Evolutionary conservation across 2,888 invertebrate genomes (phyloP).

Genomic region (Malthinus seriepunctatus): DNA sequence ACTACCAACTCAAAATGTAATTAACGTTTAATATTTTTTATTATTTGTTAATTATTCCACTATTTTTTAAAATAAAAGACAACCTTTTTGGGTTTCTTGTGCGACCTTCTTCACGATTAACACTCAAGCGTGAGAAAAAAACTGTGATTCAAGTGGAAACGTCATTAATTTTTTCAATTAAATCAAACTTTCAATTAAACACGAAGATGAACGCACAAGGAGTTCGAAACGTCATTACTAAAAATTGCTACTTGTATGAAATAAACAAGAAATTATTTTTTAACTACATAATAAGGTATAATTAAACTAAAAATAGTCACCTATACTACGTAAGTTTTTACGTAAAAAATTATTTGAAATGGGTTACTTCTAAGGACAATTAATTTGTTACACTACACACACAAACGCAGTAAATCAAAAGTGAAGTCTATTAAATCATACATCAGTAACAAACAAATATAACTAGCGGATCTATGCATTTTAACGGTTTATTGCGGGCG

Average conservation of each 20-base stretch:
- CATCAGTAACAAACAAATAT: slow-evolving; percentile 26
- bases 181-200: too few relatives aligned
- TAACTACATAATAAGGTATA: background rate
- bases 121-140: too few relatives aligned
- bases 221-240: background rate
- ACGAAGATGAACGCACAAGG: background rate
- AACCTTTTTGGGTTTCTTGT: too few relatives aligned
- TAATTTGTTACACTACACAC: slow-evolving; percentile 4
- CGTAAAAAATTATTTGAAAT: background rate
- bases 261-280: background rate
- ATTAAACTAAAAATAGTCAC: background rate
- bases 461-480: slow-evolving; percentile 28
- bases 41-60: too few relatives aligned
- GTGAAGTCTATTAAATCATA: slow-evolving; percentile 29
- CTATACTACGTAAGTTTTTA: background rate
- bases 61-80: too few relatives aligned
- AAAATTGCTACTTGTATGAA: too few relatives aligned
- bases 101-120: too few relatives aligned
- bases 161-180: too few relatives aligned
- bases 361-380: background rate
- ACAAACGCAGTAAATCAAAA: slow-evolving; percentile 13
- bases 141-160: too few relatives aligned
- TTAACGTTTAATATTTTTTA: too few relatives aligned
- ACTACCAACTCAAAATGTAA: too few relatives aligned
- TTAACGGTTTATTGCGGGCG: slow-evolving; percentile 30